Evolutionary conservation across 1,140 invertebrate genomes (phyloP).

Genomic region (Bombus consobrinus): DNA sequence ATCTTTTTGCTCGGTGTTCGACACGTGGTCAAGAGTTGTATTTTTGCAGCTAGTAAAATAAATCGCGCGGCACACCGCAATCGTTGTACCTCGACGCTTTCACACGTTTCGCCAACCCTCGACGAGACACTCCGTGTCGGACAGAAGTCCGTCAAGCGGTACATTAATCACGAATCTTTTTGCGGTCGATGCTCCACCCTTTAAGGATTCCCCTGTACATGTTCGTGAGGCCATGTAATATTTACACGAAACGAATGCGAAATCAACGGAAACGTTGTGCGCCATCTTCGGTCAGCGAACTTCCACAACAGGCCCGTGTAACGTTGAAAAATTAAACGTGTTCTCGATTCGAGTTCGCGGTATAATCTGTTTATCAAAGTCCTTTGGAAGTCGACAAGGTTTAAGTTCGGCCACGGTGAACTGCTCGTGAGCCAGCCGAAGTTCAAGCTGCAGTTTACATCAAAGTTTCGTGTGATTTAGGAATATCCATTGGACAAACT

Average conservation of each 20-base stretch:
- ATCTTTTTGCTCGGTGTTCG: slow-evolving; percentile 44
- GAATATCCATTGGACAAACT: not conserved
- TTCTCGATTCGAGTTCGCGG: not conserved
- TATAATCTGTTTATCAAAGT: slow-evolving; percentile 8
- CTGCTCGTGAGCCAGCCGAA: not conserved
- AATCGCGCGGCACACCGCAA: slow-evolving; percentile 56
- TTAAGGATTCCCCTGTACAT: slow-evolving; percentile 1
- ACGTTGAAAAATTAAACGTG: not conserved
- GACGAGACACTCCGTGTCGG: slow-evolving; percentile 22
- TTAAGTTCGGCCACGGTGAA: not conserved
- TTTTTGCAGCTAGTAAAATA: slow-evolving; percentile 60
- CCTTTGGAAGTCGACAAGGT: not conserved
- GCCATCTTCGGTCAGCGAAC: not conserved
- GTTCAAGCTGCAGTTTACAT: not conserved
- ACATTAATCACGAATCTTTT: slow-evolving; percentile 61
- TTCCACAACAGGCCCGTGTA: not conserved
- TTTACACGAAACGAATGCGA: slow-evolving; percentile 12
- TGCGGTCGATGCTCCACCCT: slow-evolving; percentile 45
- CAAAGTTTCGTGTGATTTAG: not conserved
- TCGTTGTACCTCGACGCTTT: slow-evolving; percentile 33
- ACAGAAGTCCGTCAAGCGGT: slow-evolving; percentile 59
- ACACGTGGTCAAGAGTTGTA: slow-evolving; percentile 61
- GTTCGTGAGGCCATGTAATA: slow-evolving; percentile 4
- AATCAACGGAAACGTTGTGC: no score
- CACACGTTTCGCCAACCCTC: slow-evolving; percentile 47